Evolutionary conservation across 2,797 vertebrate species (phyloP).

Genomic region (Hippocampus kuda): DNA sequence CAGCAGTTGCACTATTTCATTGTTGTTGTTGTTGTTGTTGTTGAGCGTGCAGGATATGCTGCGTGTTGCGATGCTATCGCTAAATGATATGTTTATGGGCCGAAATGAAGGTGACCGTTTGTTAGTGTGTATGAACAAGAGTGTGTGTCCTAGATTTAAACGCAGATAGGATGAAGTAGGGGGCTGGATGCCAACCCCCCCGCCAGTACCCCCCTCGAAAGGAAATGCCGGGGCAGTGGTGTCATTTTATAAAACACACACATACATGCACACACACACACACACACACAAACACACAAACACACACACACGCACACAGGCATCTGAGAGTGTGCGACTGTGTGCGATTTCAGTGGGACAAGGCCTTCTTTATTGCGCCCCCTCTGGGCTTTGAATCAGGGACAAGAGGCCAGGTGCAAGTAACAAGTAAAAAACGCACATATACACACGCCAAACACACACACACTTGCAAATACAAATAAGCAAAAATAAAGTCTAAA

Average conservation of each 20-base stretch:
- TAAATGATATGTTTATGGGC: neutral
- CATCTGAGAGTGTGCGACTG: neutral
- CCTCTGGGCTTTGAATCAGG: constrained; percentile 31
- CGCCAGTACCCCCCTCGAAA: constrained; percentile 19
- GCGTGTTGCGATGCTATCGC: neutral
- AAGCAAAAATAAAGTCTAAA: neutral
- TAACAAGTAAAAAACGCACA: constrained; percentile 8
- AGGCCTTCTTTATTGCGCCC: constrained; percentile 48
- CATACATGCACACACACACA: neutral
- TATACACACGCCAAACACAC: constrained; percentile 10
- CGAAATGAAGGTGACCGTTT: neutral
- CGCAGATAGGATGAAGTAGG: constrained; percentile 23
- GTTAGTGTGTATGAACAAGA: neutral
- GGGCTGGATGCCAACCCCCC: constrained; percentile 7
- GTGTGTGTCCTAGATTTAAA: constrained; percentile 20
- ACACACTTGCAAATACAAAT: constrained; percentile 4
- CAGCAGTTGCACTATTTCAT: neutral
- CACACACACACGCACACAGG: neutral
- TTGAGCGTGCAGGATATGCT: neutral
- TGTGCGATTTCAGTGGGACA: constrained; percentile 26
- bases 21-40: too few species aligned
- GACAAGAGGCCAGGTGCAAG: constrained; percentile 55
- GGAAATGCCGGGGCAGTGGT: constrained; percentile 50
- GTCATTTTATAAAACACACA: constrained; percentile 31
- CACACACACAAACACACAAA: neutral